A percentile compares a stretch with the other conserved stretches of the same genome.
phyloP scores from a whole-genome alignment of 2,113 vertebrate species.

The Genyomyrus donnyi region DNA sequence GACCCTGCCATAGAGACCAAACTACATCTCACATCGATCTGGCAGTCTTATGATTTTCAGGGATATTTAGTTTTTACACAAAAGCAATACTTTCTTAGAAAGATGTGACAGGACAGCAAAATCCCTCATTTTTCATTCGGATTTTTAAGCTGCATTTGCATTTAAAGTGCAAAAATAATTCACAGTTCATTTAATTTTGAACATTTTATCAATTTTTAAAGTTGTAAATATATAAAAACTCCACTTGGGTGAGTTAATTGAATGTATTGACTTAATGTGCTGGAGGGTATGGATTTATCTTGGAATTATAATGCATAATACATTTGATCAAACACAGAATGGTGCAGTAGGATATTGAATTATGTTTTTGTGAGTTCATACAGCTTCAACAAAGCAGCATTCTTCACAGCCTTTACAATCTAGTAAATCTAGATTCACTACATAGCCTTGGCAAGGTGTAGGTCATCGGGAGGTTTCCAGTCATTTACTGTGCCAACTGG shows the following conservation, averaged over 20 bases:
- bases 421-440: background rate
- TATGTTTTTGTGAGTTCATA: background rate
- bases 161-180: background rate
- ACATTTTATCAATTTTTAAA: background rate
- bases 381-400: background rate
- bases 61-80: background rate
- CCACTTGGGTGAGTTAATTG: background rate
- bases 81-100: background rate
- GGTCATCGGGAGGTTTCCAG: background rate
- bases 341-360: background rate
- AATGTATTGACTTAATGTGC: background rate
- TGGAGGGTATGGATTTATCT: background rate
- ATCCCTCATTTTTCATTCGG: background rate
- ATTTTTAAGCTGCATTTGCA: slow-evolving; percentile 1
- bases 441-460: background rate
- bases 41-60: background rate
- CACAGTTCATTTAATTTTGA: background rate
- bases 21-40: background rate
- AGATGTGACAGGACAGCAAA: background rate
- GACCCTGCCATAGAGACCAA: background rate
- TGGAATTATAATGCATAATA: background rate
- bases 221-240: background rate
- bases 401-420: background rate
- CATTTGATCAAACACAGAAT: background rate
- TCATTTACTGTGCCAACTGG: background rate